Evolutionary conservation across 2,888 invertebrate species (phyloP), one percentile per base, ranked within the genome.

Genomic region (Tryphoninae sp.): DNA sequence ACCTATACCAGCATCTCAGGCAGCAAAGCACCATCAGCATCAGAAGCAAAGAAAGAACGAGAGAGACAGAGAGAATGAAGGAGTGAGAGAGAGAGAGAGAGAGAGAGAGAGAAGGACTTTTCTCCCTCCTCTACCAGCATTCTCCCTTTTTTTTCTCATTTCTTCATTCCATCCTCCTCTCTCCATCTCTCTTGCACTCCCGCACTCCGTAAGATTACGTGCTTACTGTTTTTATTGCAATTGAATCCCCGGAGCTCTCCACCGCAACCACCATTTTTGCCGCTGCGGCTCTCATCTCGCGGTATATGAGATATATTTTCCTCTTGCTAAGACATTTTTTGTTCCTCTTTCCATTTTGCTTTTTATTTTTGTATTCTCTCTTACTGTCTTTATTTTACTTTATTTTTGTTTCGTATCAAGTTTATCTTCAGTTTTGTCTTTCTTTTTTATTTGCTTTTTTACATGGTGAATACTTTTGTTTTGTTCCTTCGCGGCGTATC

Each of bases 161-260:
- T 51, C 59, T 58, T 85, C 86, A 83, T 88, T 83, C 85, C 83
- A 81, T 82, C 75, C 45, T 64, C 51, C 71, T 79, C 53, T 79
- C 58, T 71, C 55, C 65, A 55, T 61, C 68, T 72, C 67, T 69
- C 49, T 45, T 61, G 67, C 65, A 68, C 71, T 78, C 65, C 42
- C 64, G 67, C 67, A 76, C 76, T 82, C 85, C 82, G 72, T 64
- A 87, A 90, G 88, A 91, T 91, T 90, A 90, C 89, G 81, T 87
- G 83, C 89, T 87, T 86, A 84, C 78, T 90, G 89, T 87, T 91
- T 89, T 92, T 91, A 91, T 91, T 91, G 90, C 91, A 90, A 92
- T 91, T 91, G 90, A 91, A 91, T 91, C 89, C 85, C 83, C 82
- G 82, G 53, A 72, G 78, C 72, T 65, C 81, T 72, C 69, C 73